Evolutionary conservation across 1,140 invertebrate genomes (phyloP).

Genomic region (Cataglyphis hispanica): DNA sequence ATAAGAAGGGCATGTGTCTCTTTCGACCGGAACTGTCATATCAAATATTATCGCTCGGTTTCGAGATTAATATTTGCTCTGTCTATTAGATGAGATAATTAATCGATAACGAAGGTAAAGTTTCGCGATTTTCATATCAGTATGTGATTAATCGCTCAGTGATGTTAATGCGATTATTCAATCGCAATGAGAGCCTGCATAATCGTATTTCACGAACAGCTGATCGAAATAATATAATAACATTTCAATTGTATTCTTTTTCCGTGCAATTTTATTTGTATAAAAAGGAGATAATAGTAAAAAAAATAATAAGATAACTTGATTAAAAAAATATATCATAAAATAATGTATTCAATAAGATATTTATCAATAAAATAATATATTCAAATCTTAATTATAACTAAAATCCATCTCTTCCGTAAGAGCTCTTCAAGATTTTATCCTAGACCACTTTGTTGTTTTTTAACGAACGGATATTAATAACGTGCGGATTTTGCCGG

Average conservation of each 20-base stretch:
- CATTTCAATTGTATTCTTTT: neutral
- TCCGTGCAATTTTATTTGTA: neutral
- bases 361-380: too few species aligned
- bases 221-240: neutral
- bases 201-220: neutral
- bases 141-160: constrained; percentile 10
- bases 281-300: neutral
- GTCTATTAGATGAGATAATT: constrained; percentile 61
- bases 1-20: constrained; percentile 37
- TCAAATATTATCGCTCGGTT: constrained; percentile 32
- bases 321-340: too few species aligned
- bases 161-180: constrained; percentile 22
- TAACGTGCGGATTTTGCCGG: neutral
- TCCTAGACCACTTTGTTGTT: neutral
- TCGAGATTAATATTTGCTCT: constrained; percentile 38
- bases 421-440: neutral
- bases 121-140: neutral
- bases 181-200: neutral
- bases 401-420: neutral
- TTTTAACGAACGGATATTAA: constrained; percentile 15
- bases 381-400: neutral
- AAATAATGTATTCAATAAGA: too few species aligned
- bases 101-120: constrained; percentile 26
- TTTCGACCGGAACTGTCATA: constrained; percentile 23
- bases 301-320: neutral